Evolutionary conservation across 2,797 vertebrate species (phyloP), one percentile per base, ranked within the genome.

Genomic region (Melanotaenia trifasciata): DNA sequence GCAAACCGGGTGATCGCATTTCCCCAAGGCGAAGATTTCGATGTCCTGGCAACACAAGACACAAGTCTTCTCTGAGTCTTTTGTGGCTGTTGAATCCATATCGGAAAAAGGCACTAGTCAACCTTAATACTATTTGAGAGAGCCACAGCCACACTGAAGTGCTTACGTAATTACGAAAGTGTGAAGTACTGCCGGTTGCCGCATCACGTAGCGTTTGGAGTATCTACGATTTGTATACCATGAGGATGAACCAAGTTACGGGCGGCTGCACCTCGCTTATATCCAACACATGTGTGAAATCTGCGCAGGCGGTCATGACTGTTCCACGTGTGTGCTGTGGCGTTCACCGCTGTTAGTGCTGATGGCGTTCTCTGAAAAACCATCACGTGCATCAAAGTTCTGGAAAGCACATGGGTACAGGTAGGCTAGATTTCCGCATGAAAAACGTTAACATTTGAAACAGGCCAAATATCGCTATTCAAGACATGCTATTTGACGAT

Each of bases 1-100:
- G 85, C 98, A 99, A 89, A 99, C 96, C 50, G 98, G 97, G 91
- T 99, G 98, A 67, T 99, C 98, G 83, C 98, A 99, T 90, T 97
- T 98, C 45, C 98, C 98, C 69, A 99, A 68, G 1, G 98, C 98
- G 82, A 96, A 96, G 70, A 98, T 95, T 1, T 97, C 96, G 79
- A 98, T 90, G 10, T 99, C 97, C 0, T 97, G 97, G 84, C 98
- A 99, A 92, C 98, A 99, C 69, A 99, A 91, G 73, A 99, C 98
- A 20, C 98, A 99, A 53, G 92, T 89, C 72, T 94, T 94, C 85
- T 96, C 95, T 0, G 95, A 84, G 36, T 96, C 95, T 84, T 95
- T 95, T 7, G 87, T 72, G 11, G 77, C 77, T 4, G 84, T 81
- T 9, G 89, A 85, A 11, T 93, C 93, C 94, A 96, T 95, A 22